Conservation (phyloP, 2,888 invertebrate species). For the Drosophila silvestris region DNA sequence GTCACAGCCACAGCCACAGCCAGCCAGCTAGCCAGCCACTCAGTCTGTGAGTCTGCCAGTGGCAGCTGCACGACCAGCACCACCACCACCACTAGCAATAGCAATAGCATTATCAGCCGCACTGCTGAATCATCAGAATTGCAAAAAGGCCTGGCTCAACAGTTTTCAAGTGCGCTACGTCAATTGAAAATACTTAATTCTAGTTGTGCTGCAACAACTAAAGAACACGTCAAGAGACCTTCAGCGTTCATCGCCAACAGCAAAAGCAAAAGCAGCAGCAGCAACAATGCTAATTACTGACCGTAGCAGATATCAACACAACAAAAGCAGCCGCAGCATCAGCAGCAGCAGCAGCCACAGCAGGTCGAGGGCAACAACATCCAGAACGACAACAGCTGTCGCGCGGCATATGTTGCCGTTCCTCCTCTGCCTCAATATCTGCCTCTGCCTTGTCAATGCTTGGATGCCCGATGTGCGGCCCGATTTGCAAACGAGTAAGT, state of each 20-base stretch:
- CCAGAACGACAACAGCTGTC: conserved; percentile 33
- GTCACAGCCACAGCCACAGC: neutral
- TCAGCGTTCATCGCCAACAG: conserved; percentile 58
- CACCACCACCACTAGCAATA: conserved; percentile 17
- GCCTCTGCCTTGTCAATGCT: conserved; percentile 44
- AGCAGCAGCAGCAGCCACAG: conserved; percentile 28
- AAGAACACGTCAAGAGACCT: conserved; percentile 64
- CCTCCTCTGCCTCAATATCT: conserved; percentile 15
- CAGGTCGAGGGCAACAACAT: conserved; percentile 21
- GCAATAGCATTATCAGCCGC: conserved; percentile 21
- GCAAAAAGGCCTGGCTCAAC: conserved; percentile 37
- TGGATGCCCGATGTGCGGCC: conserved; percentile 84
- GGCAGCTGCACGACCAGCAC: conserved; percentile 28
- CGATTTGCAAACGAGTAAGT: conserved; percentile 83
- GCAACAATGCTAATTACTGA: conserved; percentile 60
- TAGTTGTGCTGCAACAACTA: conserved; percentile 30
- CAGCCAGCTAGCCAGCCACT: conserved; percentile 27
- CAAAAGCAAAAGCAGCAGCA: conserved; percentile 41
- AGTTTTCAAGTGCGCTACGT: conserved; percentile 55
- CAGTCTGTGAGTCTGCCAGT: conserved; percentile 46
- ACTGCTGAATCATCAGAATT: conserved; percentile 37
- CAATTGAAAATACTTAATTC: conserved; percentile 66
- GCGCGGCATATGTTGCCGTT: conserved; percentile 23
- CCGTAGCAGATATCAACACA: conserved; percentile 35
- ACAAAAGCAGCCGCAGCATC: conserved; percentile 24